Evolutionary conservation across 2,113 vertebrate species (phyloP), one percentile per base, ranked within the genome.

Genomic region (Monopterus albus): DNA sequence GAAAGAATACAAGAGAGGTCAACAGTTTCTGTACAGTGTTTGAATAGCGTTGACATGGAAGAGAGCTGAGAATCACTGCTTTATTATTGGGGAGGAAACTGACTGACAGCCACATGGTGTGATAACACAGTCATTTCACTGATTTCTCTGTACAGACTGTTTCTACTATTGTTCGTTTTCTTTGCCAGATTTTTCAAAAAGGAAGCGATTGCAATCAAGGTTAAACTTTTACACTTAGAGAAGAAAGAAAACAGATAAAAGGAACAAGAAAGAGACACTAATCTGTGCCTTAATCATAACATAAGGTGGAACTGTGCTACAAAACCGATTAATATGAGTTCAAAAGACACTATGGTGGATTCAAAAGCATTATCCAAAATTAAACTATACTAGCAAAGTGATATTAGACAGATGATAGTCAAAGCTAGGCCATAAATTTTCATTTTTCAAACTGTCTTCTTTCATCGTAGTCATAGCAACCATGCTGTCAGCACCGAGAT

Each of bases 11-110:
- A 70, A 75, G 74, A 47, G 75, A 47, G 35, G 68, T 64, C 42
- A 80, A 78, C 58, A 85, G 62, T 76, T 72, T 73, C 72, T 66
- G 25, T 17, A 6, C 1, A 51, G 42, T 5, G 72, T 45, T 53
- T 55, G 62, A 72, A 67, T 46, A 58, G 66, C 8, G 35, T 39
- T 66, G 72, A 68, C 65, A 40, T 18, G 45, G 42, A 40, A 56
- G 53, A 70, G 53, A 66, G 45, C 4, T 35, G 35, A 69, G 47
- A 72, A 39, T 77, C n/a, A 29, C 36, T 39, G 20, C 46, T 47
- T 20, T 50, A 15, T 58, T 46, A n/a, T n/a, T n/a, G n/a, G n/a
- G n/a, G n/a, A n/a, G n/a, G 25, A 58, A 62, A 61, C 8, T 39
- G 62, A 69, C 26, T 76, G 75, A 72, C 67, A 50, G 75, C 21